Evolutionary conservation across 2,888 invertebrate species (phyloP), one percentile per base, ranked within the genome.

Genomic region (Hypselothyrea guttata): DNA sequence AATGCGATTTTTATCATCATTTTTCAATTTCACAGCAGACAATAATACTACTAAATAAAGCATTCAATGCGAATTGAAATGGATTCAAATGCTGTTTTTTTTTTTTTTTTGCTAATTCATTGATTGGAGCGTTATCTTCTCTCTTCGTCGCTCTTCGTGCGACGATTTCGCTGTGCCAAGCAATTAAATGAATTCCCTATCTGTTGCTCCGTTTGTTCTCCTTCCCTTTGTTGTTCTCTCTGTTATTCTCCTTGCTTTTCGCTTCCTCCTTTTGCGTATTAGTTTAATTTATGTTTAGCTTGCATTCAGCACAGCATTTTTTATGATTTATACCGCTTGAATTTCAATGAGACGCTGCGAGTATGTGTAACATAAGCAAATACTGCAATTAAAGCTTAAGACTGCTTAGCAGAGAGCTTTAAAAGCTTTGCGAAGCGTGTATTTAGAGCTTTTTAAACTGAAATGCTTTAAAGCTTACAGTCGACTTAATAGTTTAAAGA

Each of bases 1-100:
- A 27, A 27, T 74, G 61, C 62, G 81, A 86, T 87, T 87, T 75
- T 78, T 86, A 86, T 87, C 75, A 38, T 22, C 22, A 87, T 87
- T 84, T 87, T 87, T 87, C 83, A 86, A 87, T 86, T 83, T 87
- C 71, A 71, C 76, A 71, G 86, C 88, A 87, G 87, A 86, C 87
- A 86, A 82, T 73, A 68, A 53, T 40, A 30, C 3, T 22, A 22
- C 3, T 22, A 31, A n/a, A 45, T n/a, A 45, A 52, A 41, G 7
- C 51, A 57, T 58, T 55, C 55, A 58, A 55, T 56, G 28, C 41
- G 40, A 75, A 70, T 46, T 13, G 49, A 22, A 48, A 30, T 47
- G 18, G 42, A 49, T 31, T 62, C 56, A 61, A 64, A 68, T 22
- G 49, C 18, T 38, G 35, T 49, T 28, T 28, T 37, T 37, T 27